Evolutionary conservation across 1,140 invertebrate species (phyloP), one percentile per base, ranked within the genome.

Genomic region (Cecropterus lyciades): DNA sequence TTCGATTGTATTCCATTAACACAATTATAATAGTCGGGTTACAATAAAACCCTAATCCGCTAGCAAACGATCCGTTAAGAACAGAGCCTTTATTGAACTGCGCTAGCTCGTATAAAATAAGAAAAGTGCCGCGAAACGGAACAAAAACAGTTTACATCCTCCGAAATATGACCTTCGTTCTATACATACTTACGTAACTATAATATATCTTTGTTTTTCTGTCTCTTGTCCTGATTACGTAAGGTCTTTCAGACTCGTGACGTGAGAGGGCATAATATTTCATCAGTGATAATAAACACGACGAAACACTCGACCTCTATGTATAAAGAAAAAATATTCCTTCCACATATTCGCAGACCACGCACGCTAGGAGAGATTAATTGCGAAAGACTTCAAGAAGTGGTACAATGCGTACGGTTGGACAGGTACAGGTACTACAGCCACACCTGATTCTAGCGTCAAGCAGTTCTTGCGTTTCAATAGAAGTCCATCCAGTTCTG

Each of bases 131-230:
- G 65, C 43, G 27, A 51, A 65, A 69, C 43, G 43, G 37, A 57
- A 64, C 69, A 76, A 72, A 78, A 80, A 74, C 73, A 74, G 74
- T 78, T 73, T 70, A 64, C 51, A 64, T 53, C 62, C 67, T 65
- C 42, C 59, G 45, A 65, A 56, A 73, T 74, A 70, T 70, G 69
- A 70, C 70, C 72, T 70, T 72, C 68, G 24, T 52, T 51, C 13
- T 51, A 51, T 14, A 37, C 10, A 37, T n/a, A 33, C 30, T 9
- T 33, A 33, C 9, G 7, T 33, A 33, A 11, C 53, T 74, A 67
- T 70, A 72, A 76, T 69, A 65, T 73, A 42, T 52, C 65, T 68
- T 67, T 73, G 62, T 70, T 76, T 72, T 68, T 63, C 67, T 65
- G 20, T 63, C 55, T 69, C 53, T 57, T 40, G 27, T 46, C 16